phyloP scores from a whole-genome alignment of 1,140 invertebrate species.

The Hycleus phaleratus region DNA sequence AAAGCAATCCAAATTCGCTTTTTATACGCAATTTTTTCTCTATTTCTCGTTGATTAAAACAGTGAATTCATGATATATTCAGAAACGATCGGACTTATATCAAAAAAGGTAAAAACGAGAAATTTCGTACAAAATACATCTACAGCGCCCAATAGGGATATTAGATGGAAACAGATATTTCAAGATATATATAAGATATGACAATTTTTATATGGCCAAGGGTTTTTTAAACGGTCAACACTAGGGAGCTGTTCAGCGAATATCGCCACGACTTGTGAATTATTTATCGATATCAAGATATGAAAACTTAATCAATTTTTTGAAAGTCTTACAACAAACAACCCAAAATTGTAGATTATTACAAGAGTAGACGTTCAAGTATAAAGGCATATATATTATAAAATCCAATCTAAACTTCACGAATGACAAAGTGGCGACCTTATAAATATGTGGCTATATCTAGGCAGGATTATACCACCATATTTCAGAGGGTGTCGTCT shows the following conservation, averaged over 20 bases:
- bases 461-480: conserved; percentile 37
- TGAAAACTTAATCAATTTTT: no score
- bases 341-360: no score
- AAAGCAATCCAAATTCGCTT: no score
- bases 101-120: background rate
- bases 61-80: conserved; percentile 20
- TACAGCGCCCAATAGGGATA: conserved; percentile 8
- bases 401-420: conserved; percentile 35
- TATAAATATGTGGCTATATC: conserved; percentile 42
- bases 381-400: conserved; percentile 21
- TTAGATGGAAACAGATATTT: conserved; percentile 13
- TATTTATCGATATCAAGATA: no score
- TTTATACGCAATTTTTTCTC: background rate
- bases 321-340: no score
- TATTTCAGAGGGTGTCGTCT: conserved; percentile 34
- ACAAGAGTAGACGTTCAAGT: no score
- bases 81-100: conserved; percentile 13
- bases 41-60: background rate
- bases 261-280: no score
- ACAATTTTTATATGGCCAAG: conserved; percentile 12
- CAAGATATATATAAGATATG: conserved; percentile 12
- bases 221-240: no score
- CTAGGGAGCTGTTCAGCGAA: no score
- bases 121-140: background rate
- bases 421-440: conserved; percentile 40